phyloP scores from a whole-genome alignment of 2,113 vertebrate species.

The Lasiurus cinereus region DNA sequence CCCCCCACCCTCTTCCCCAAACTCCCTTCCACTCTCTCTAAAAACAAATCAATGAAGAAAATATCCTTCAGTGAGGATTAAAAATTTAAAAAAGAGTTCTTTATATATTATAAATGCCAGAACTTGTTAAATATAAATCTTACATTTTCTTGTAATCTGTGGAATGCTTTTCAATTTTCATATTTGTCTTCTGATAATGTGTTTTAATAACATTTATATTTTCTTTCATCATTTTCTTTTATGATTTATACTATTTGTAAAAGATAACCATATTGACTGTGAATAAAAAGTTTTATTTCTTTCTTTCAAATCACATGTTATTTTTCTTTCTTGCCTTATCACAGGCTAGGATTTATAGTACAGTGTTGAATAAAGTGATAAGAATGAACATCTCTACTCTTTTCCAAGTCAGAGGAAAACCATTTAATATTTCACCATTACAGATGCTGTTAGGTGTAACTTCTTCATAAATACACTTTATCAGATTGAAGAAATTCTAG shows the following conservation, averaged over 20 bases:
- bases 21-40: no score
- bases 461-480: background rate
- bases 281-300: background rate
- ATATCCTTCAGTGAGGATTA: no score
- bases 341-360: background rate
- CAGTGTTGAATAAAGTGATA: background rate
- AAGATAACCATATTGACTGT: background rate
- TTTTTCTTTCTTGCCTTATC: background rate
- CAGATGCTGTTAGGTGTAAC: background rate
- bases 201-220: background rate
- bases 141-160: background rate
- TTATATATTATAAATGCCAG: background rate
- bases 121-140: constrained; percentile 6
- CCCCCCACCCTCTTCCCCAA: no score
- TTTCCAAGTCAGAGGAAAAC: background rate
- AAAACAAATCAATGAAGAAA: no score
- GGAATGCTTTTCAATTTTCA: constrained; percentile 21
- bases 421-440: constrained; percentile 4
- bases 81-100: no score
- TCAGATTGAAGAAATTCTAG: background rate
- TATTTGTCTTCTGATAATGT: background rate
- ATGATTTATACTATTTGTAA: background rate
- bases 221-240: background rate
- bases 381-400: background rate
- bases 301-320: background rate